Evolutionary conservation across 2,888 invertebrate species (phyloP).

Genomic region (Diarsia dahlii): DNA sequence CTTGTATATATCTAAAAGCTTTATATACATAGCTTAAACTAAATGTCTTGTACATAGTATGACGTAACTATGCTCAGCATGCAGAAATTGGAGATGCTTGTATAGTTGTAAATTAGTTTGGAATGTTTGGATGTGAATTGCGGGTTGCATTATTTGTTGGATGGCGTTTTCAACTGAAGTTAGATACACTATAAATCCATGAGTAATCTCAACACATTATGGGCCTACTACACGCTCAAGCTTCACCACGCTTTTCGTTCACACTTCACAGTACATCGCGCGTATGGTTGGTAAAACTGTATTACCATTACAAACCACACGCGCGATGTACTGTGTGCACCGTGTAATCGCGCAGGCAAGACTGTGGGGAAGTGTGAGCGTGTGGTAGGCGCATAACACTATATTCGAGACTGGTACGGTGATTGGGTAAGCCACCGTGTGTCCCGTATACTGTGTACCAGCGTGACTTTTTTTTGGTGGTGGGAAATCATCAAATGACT

Average conservation of each 20-base stretch:
- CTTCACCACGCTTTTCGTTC: too few relatives aligned
- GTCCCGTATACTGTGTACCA: not conserved
- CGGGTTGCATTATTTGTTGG: conserved; percentile 6
- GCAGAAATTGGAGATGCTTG: conserved; percentile 11
- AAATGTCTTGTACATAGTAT: conserved; percentile 27
- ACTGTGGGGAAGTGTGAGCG: too few relatives aligned
- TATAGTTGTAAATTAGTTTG: conserved; percentile 36
- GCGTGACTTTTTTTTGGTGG: too few relatives aligned
- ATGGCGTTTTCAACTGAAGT: not conserved
- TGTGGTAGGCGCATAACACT: too few relatives aligned
- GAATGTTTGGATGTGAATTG: conserved; percentile 8
- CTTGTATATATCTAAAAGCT: conserved; percentile 6
- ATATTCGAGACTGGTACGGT: not conserved
- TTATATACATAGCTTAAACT: conserved; percentile 29
- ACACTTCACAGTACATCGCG: too few relatives aligned
- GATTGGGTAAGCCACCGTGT: not conserved
- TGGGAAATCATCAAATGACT: too few relatives aligned
- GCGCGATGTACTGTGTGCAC: too few relatives aligned
- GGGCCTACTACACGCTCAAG: too few relatives aligned
- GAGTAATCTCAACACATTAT: not conserved
- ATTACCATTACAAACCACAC: too few relatives aligned
- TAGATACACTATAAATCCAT: not conserved
- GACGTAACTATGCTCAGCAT: conserved; percentile 20
- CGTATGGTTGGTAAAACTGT: too few relatives aligned
- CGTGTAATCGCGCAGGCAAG: too few relatives aligned